These are phyloP conservation scores for Pseudochromis fuscus DNA, from an alignment of 2,797 vertebrate species.

Conservation along the genomic window DNA sequence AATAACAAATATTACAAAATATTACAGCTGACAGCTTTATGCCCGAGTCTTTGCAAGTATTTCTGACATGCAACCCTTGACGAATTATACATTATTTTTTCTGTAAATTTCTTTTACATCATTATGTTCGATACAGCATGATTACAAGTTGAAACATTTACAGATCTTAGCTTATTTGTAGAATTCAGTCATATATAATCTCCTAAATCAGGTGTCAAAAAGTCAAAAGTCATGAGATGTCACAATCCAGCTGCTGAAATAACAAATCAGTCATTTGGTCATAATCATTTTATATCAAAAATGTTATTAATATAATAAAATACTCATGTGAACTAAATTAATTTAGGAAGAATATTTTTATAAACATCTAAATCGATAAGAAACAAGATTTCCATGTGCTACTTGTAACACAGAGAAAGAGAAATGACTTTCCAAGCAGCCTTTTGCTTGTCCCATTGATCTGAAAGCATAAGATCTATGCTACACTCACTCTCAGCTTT, in stretches of 20 bases:
- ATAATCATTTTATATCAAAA: too few relatives aligned
- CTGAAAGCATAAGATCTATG: background rate
- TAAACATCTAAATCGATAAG: background rate
- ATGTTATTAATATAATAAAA: too few relatives aligned
- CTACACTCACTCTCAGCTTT: slow-evolving; percentile 6
- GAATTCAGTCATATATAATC: background rate
- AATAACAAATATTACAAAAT: background rate
- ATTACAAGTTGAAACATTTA: too few relatives aligned
- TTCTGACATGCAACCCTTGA: too few relatives aligned
- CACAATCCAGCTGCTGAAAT: slow-evolving; percentile 8
- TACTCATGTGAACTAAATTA: too few relatives aligned
- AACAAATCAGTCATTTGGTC: too few relatives aligned
- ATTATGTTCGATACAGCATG: too few relatives aligned
- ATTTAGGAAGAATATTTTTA: background rate
- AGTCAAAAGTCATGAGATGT: slow-evolving; percentile 29
- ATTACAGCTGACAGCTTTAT: background rate
- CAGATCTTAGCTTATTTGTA: background rate
- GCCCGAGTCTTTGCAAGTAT: too few relatives aligned
- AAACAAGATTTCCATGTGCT: fast-evolving
- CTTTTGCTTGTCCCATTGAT: background rate
- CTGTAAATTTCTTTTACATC: too few relatives aligned
- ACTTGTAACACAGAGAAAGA: background rate
- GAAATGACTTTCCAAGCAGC: slow-evolving; percentile 1
- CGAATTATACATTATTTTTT: too few relatives aligned
- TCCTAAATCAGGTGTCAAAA: background rate